phyloP scores from a whole-genome alignment of 2,888 invertebrate genomes.

The Megamerina dolium region DNA sequence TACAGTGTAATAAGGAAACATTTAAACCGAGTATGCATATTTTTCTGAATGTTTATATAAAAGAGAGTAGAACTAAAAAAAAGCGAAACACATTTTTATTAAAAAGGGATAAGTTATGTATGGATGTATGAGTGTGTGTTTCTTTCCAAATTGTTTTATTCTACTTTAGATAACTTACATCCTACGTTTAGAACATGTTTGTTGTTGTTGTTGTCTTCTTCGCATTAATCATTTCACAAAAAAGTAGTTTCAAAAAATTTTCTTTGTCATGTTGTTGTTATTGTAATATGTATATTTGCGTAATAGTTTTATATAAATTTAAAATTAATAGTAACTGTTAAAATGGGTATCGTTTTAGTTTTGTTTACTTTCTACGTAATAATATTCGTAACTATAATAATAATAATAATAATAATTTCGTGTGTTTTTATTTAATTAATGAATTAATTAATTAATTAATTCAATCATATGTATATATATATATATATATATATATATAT shows the following conservation, averaged over 20 bases:
- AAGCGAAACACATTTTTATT: no score
- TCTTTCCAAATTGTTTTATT: no score
- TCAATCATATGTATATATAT: no score
- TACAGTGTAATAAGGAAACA: no score
- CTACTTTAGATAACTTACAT: slow-evolving; percentile 22
- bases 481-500: no score
- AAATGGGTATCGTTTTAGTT: slow-evolving; percentile 26
- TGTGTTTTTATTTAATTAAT: neutral
- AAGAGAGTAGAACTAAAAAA: no score
- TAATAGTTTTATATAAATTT: slow-evolving; percentile 22
- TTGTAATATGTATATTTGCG: slow-evolving; percentile 19
- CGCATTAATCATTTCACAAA: slow-evolving; percentile 18
- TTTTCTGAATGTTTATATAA: no score
- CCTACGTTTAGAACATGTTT: slow-evolving; percentile 35
- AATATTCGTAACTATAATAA: no score
- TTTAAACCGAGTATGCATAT: no score
- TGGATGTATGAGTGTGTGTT: no score
- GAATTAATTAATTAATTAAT: neutral
- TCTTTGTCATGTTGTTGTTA: slow-evolving; percentile 21
- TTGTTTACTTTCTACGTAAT: no score
- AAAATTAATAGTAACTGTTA: slow-evolving; percentile 35
- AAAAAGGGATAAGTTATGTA: no score
- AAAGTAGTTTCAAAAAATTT: slow-evolving; percentile 18
- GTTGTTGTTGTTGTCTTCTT: slow-evolving; percentile 29
- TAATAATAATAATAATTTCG: neutral